phyloP scores from a whole-genome alignment of 2,797 vertebrate genomes.

The Erpetoichthys calabaricus region DNA sequence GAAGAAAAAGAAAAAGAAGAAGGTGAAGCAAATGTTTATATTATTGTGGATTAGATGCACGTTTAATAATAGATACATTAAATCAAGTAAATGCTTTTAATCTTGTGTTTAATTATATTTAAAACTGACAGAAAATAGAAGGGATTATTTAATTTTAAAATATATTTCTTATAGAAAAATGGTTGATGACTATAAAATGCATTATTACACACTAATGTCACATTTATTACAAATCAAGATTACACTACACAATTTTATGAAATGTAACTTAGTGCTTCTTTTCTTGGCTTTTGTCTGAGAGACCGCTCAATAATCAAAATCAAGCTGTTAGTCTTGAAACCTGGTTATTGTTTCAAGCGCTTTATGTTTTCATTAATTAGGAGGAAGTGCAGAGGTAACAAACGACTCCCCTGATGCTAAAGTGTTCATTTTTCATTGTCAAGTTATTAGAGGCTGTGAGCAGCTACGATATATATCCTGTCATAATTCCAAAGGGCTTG shows the following conservation, averaged over 20 bases:
- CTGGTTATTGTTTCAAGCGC: constrained; percentile 27
- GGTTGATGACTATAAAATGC: too few relatives aligned
- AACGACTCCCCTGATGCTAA: constrained; percentile 29
- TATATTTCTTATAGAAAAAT: too few relatives aligned
- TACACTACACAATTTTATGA: neutral
- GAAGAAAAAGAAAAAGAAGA: too few relatives aligned
- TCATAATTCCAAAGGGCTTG: constrained; percentile 34
- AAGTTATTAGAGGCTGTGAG: constrained; percentile 32
- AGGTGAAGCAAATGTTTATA: too few relatives aligned
- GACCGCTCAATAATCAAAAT: neutral
- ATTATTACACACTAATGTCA: too few relatives aligned
- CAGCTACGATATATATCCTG: constrained; percentile 35
- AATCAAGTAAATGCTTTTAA: too few relatives aligned
- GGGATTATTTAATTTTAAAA: too few relatives aligned
- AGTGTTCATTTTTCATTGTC: constrained; percentile 38
- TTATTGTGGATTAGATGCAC: too few relatives aligned
- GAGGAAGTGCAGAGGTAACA: constrained; percentile 26
- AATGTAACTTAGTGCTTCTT: neutral
- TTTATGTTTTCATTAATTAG: constrained; percentile 36
- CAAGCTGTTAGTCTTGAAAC: constrained; percentile 5
- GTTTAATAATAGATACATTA: too few relatives aligned
- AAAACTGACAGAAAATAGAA: too few relatives aligned
- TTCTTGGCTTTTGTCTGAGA: neutral
- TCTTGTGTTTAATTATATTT: too few relatives aligned
- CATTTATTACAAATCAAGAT: too few relatives aligned